Conservation (phyloP, 2,113 vertebrate species). For the Formicarius rufipectus region DNA sequence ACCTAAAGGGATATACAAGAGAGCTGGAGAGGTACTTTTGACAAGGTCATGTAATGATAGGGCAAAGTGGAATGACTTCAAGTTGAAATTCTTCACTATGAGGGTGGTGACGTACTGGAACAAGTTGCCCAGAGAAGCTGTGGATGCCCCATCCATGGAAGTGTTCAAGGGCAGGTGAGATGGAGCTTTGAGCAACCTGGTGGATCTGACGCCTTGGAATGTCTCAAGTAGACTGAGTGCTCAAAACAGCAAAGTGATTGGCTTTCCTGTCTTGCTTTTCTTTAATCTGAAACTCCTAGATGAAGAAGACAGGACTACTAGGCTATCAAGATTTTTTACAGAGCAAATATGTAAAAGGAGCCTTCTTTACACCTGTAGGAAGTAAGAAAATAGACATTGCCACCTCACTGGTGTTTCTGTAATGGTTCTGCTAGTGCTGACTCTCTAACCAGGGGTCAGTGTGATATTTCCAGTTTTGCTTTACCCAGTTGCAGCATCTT, state of each 20-base stretch:
- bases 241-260: background rate
- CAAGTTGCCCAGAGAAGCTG: background rate
- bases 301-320: background rate
- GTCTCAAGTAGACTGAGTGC: background rate
- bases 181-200: background rate
- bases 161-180: background rate
- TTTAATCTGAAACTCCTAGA: background rate
- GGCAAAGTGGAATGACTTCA: background rate
- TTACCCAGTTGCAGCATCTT: background rate
- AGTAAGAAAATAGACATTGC: background rate
- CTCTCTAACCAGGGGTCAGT: background rate
- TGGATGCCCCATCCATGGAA: background rate
- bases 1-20: background rate
- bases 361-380: background rate
- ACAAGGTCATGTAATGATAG: background rate
- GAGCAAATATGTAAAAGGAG: background rate
- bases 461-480: background rate
- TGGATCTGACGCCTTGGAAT: background rate
- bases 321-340: background rate
- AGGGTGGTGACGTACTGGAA: background rate
- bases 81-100: background rate
- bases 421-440: background rate
- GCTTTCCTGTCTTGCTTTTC: background rate
- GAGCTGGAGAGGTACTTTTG: background rate
- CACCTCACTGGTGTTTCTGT: background rate